phyloP scores from a whole-genome alignment of 2,888 invertebrate genomes.

The Acanthoscelides obtectus region DNA sequence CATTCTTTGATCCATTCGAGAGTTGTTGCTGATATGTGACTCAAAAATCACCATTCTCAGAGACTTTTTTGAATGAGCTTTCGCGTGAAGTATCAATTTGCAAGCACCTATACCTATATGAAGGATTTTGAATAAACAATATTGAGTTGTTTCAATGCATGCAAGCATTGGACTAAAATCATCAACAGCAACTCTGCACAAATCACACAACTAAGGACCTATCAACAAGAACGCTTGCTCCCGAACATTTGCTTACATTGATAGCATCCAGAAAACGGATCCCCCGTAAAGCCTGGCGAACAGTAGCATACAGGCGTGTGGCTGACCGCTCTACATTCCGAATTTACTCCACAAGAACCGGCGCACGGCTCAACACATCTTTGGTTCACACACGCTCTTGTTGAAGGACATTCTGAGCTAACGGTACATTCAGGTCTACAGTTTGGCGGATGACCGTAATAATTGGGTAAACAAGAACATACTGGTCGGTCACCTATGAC shows the following conservation, averaged over 20 bases:
- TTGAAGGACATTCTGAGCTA: conserved; percentile 67
- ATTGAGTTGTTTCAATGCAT: too few species aligned
- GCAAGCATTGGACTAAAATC: too few species aligned
- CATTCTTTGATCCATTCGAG: neutral
- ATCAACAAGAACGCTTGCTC: too few species aligned
- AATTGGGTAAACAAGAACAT: conserved; percentile 70
- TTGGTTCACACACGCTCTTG: conserved; percentile 66
- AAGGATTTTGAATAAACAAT: too few species aligned
- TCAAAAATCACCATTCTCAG: too few species aligned
- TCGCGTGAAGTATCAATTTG: too few species aligned
- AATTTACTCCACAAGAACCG: conserved; percentile 70
- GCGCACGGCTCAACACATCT: conserved; percentile 70
- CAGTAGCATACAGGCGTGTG: conserved; percentile 73
- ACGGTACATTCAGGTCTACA: conserved; percentile 73
- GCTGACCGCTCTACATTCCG: conserved; percentile 64
- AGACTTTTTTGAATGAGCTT: too few species aligned
- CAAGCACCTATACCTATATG: too few species aligned
- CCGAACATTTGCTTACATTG: conserved; percentile 34
- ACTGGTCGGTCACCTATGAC: conserved; percentile 63
- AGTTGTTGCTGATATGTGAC: too few species aligned
- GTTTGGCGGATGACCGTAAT: conserved; percentile 73
- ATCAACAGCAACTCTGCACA: neutral
- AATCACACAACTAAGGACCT: neutral
- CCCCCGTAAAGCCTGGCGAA: conserved; percentile 65
- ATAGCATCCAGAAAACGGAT: conserved; percentile 74